Evolutionary conservation across 2,888 invertebrate species (phyloP).

Genomic region (Andrena camellia): DNA sequence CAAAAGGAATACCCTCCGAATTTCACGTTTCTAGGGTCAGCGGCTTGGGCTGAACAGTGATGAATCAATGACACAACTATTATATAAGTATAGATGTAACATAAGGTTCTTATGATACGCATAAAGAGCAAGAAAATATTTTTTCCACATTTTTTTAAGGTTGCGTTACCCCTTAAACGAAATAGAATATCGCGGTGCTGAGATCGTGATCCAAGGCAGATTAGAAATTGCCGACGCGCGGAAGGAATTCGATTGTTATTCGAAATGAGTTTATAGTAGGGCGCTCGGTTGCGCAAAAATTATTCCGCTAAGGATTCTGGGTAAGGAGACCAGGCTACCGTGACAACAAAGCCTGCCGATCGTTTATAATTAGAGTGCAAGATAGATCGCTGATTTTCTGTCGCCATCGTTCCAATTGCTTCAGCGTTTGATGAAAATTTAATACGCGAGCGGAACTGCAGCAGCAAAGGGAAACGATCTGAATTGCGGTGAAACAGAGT

Average conservation of each 20-base stretch:
- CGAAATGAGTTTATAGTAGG: too few species aligned
- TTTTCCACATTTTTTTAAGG: not conserved
- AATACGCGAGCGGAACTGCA: not conserved
- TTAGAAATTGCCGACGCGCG: not conserved
- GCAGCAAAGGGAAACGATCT: not conserved
- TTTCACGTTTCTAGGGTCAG: too few species aligned
- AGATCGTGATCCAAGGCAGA: not conserved
- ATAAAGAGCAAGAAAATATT: too few species aligned
- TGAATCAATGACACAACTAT: too few species aligned
- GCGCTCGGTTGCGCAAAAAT: slow-evolving; percentile 16
- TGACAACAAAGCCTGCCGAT: not conserved
- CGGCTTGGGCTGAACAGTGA: too few species aligned
- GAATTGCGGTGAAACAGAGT: not conserved
- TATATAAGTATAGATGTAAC: too few species aligned
- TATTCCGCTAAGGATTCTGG: slow-evolving; percentile 3
- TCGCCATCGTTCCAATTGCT: not conserved
- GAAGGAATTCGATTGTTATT: slow-evolving; percentile 1
- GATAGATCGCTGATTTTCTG: slow-evolving; percentile 1
- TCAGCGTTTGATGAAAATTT: not conserved
- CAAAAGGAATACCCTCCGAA: too few species aligned
- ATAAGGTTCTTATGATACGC: too few species aligned
- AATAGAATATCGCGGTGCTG: not conserved
- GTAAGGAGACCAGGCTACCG: slow-evolving; percentile 2
- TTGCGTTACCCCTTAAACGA: not conserved
- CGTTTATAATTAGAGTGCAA: slow-evolving; percentile 38